phyloP scores from a whole-genome alignment of 2,888 invertebrate genomes.

The Euzetes globulus region DNA sequence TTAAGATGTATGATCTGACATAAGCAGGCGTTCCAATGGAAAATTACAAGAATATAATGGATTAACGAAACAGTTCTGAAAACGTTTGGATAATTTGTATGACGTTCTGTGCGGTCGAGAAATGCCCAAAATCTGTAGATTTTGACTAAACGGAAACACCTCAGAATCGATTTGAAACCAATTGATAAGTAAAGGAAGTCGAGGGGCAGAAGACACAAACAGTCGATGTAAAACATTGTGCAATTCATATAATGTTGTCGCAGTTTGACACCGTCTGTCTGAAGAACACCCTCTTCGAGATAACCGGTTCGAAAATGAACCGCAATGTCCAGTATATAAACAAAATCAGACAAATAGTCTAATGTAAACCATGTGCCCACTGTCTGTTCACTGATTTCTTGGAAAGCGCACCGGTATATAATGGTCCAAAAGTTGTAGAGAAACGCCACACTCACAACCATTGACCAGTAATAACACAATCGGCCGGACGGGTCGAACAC shows the following conservation, averaged over 20 bases:
- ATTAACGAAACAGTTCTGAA: slow-evolving; percentile 55
- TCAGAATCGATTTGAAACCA: slow-evolving; percentile 83
- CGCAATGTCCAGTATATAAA: slow-evolving; percentile 90
- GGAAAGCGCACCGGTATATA: slow-evolving; percentile 97
- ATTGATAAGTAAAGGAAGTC: slow-evolving; percentile 97
- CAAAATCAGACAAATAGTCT: slow-evolving; percentile 92
- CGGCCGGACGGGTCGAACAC: slow-evolving; percentile 97
- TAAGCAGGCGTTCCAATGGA: slow-evolving; percentile 99
- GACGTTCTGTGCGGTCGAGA: slow-evolving; percentile 94
- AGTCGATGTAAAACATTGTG: slow-evolving; percentile 96
- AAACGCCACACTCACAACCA: slow-evolving; percentile 91
- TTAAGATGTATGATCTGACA: slow-evolving; percentile 94
- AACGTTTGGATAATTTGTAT: slow-evolving; percentile 97
- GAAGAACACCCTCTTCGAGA: slow-evolving; percentile 92
- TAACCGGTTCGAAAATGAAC: slow-evolving; percentile 97
- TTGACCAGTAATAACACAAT: slow-evolving; percentile 92
- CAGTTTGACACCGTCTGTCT: slow-evolving; percentile 86
- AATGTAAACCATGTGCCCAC: slow-evolving; percentile 90
- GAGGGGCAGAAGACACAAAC: slow-evolving; percentile 90
- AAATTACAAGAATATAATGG: slow-evolving; percentile 66
- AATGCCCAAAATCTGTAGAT: slow-evolving; percentile 98
- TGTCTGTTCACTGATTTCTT: slow-evolving; percentile 80
- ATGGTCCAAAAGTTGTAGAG: slow-evolving; percentile 97
- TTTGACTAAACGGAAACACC: slow-evolving; percentile 91
- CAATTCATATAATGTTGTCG: slow-evolving; percentile 96